Conservation (phyloP, 2,888 invertebrate genomes). For the Labia minor region DNA sequence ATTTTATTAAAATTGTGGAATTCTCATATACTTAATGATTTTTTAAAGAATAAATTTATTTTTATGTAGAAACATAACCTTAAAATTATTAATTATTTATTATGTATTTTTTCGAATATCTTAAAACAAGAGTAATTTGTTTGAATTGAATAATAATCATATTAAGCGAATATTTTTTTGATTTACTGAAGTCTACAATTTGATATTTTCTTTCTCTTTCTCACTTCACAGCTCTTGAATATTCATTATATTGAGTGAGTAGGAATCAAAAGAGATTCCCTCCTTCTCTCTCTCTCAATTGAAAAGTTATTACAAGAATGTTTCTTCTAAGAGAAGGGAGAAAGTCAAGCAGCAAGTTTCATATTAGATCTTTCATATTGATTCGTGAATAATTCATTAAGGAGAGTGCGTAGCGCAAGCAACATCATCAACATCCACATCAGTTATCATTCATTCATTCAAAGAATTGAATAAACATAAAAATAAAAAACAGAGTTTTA, state of each 20-base stretch:
- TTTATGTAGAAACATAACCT: no score
- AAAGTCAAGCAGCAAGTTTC: slow-evolving; percentile 13
- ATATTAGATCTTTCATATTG: slow-evolving; percentile 13
- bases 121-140: no score
- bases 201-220: not conserved
- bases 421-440: slow-evolving; percentile 2
- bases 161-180: no score
- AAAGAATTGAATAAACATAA: not conserved
- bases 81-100: no score
- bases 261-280: slow-evolving; percentile 7
- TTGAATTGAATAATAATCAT: no score
- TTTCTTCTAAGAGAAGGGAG: not conserved
- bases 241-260: slow-evolving; percentile 5
- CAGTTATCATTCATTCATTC: slow-evolving; percentile 7
- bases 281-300: not conserved
- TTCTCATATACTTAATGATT: no score
- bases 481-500: not conserved
- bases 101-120: no score
- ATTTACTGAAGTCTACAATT: no score
- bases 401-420: slow-evolving; percentile 3
- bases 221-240: slow-evolving; percentile 1
- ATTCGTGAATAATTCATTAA: slow-evolving; percentile 7
- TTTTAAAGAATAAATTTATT: no score
- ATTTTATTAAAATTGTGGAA: no score
- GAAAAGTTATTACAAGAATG: not conserved